These are phyloP conservation scores for Apteryx mantelli DNA, from an alignment of 2,113 vertebrate species.

Conservation along the genomic window DNA sequence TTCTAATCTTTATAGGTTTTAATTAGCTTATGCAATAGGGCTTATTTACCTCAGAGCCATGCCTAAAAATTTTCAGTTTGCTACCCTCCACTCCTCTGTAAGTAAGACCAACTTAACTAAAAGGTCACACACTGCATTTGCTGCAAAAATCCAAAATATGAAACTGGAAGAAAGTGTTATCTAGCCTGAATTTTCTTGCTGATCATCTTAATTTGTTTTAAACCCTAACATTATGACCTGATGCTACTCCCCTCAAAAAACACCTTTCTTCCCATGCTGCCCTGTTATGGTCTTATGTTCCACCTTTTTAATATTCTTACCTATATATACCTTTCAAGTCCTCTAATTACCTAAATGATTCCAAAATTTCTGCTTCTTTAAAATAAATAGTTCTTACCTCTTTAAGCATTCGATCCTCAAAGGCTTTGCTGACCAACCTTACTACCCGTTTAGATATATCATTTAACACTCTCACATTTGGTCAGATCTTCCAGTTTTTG, in stretches of 20 bases:
- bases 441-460: not conserved
- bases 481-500: not conserved
- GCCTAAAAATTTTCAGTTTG: not conserved
- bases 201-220: not conserved
- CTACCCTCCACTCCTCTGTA: not conserved
- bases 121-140: not conserved
- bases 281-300: fast-evolving
- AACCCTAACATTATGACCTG: not conserved
- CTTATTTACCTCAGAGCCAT: not conserved
- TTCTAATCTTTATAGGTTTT: not conserved
- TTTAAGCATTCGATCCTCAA: not conserved
- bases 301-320: not conserved
- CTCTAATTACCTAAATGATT: not conserved
- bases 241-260: not conserved
- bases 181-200: not conserved
- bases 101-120: not conserved
- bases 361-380: not conserved
- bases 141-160: not conserved
- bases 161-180: not conserved
- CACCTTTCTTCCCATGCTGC: not conserved
- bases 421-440: not conserved
- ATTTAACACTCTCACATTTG: not conserved
- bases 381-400: not conserved
- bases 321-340: not conserved
- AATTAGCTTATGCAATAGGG: not conserved